phyloP scores from a whole-genome alignment of 2,113 vertebrate genomes.

The Andinoacara biseriatus region DNA sequence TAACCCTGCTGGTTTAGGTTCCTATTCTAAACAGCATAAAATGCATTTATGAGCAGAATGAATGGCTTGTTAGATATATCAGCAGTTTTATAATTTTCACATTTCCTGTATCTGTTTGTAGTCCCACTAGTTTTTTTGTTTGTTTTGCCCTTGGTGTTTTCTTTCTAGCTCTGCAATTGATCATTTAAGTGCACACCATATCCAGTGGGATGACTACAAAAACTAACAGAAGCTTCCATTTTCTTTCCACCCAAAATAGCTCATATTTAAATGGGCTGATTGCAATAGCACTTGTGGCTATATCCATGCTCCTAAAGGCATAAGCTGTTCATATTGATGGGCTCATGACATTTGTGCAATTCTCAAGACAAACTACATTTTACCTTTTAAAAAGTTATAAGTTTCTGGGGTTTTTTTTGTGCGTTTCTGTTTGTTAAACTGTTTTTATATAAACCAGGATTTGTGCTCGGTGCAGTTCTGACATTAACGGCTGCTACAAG shows the following conservation, averaged over 20 bases:
- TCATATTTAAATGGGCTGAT: rapidly evolving
- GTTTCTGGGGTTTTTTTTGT: too few relatives aligned
- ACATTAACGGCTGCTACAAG: background rate
- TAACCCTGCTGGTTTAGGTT: background rate
- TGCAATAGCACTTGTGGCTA: background rate
- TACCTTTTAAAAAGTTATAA: background rate
- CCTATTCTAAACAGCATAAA: background rate
- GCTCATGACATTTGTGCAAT: background rate
- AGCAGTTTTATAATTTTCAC: background rate
- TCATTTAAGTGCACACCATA: background rate
- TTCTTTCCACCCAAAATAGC: background rate
- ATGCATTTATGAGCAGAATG: background rate
- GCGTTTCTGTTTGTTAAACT: background rate
- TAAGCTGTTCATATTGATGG: too few relatives aligned
- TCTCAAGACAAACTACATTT: background rate
- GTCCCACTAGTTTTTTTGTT: background rate
- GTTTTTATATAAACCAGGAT: background rate
- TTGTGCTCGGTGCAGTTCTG: background rate
- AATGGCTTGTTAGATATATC: background rate
- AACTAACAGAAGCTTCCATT: background rate
- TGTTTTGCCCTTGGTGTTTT: background rate
- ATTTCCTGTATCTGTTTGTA: background rate
- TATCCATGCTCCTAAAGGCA: background rate
- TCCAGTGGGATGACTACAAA: background rate
- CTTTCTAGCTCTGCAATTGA: background rate